Conservation (phyloP, 2,797 vertebrate genomes). For the Vespertilio murinus region DNA sequence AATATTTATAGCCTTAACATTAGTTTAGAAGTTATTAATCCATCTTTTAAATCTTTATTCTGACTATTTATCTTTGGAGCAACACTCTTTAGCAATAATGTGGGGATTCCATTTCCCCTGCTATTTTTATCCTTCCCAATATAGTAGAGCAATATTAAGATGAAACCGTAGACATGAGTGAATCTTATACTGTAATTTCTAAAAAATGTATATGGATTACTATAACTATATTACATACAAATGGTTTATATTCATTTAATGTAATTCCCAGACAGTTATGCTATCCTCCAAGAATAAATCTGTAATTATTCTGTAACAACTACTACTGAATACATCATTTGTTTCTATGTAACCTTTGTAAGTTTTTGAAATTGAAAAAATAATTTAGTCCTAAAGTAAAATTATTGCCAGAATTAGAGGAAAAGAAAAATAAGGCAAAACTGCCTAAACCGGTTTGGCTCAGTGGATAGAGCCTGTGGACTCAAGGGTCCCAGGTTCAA, state of each 20-base stretch:
- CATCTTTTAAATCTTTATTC: not conserved
- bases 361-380: constrained; percentile 41
- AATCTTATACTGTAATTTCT: not conserved
- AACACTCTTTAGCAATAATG: not conserved
- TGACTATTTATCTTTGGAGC: not conserved
- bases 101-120: not conserved
- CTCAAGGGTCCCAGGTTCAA: too few species aligned
- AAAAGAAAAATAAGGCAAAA: not conserved
- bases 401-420: not conserved
- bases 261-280: not conserved
- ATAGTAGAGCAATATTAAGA: not conserved
- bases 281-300: not conserved
- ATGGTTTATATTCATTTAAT: not conserved
- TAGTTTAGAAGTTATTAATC: not conserved
- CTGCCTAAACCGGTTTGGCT: too few species aligned
- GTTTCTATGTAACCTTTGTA: constrained; percentile 35
- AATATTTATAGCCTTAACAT: not conserved
- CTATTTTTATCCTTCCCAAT: not conserved
- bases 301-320: constrained; percentile 54
- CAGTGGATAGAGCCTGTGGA: too few species aligned
- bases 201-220: not conserved
- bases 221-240: constrained; percentile 5
- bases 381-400: not conserved
- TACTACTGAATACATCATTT: constrained; percentile 5
- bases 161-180: not conserved